phyloP scores from a whole-genome alignment of 2,888 invertebrate species.

The Mycalesis mineus region DNA sequence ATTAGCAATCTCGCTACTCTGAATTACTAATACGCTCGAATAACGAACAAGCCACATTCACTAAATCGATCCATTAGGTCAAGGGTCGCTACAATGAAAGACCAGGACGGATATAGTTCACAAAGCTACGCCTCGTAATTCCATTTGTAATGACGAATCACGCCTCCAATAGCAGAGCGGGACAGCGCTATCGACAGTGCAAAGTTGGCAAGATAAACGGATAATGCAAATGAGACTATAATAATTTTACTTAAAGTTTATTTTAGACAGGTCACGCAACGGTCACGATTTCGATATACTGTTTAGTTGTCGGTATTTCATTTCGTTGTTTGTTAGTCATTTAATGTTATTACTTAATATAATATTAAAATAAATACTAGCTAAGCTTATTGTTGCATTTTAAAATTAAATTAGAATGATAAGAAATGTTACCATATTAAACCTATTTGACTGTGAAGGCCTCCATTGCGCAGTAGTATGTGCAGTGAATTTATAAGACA shows the following conservation, averaged over 20 bases:
- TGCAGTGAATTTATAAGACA: too few species aligned
- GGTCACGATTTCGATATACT: constrained; percentile 66
- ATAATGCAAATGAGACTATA: constrained; percentile 58
- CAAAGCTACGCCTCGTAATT: constrained; percentile 56
- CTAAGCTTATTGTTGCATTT: background rate
- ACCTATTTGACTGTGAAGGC: too few species aligned
- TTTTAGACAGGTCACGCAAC: constrained; percentile 35
- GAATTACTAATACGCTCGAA: constrained; percentile 59
- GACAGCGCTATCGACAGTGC: constrained; percentile 68
- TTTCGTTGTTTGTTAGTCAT: constrained; percentile 60
- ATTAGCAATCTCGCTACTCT: constrained; percentile 48
- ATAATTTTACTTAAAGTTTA: constrained; percentile 43
- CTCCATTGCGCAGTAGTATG: too few species aligned
- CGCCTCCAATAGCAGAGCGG: constrained; percentile 66
- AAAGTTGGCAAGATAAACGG: constrained; percentile 54
- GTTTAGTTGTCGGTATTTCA: constrained; percentile 61
- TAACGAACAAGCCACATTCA: constrained; percentile 63
- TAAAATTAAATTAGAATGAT: background rate
- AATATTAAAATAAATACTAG: constrained; percentile 1
- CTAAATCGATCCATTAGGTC: constrained; percentile 71
- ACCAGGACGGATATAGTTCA: constrained; percentile 63
- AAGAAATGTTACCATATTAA: too few species aligned
- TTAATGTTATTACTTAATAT: constrained; percentile 34
- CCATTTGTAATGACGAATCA: constrained; percentile 69
- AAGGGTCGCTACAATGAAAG: constrained; percentile 65